Base-by-base conservation (phyloP, 2,113 vertebrate genomes). In the Xenotilapia longispinis region DNA sequence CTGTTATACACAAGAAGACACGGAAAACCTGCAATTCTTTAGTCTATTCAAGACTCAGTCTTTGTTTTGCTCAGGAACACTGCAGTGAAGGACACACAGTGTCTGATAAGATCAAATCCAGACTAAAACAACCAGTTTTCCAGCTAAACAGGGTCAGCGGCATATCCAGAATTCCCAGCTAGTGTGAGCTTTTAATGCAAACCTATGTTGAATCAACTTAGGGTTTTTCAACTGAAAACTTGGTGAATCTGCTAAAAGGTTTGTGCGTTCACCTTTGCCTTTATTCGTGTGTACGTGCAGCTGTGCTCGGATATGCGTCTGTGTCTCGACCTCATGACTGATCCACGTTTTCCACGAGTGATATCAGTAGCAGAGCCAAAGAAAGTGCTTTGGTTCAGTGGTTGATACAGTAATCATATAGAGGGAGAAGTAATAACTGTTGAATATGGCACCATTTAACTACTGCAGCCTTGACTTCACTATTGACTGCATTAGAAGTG, bases 381-480 rank as follows among this genome's bases (percentile, higher is more conserved):
- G 75, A 53, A 86, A 88, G 75, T 68, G 84, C 88, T 90, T 87
- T 81, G 81, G 90, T 90, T 88, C 85, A 85, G 89, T 8, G 58
- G 79, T 42, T 94, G 87, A 93, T 91, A 80, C 85, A 88, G 83
- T 94, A 90, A 93, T 95, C 91, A 94, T 65, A 87, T 80, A 14
- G 63, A 93, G 36, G 31, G 87, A 89, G 86, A 89, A 91, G 87
- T 82, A 92, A 95, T 91, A 90, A 88, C 93, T 90, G 86, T 93
- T 85, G 87, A 40, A 88, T 65, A 21, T 42, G 83, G 47, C 40
- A 40, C 92, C 81, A 81, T 90, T 90, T 92, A 93, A 89, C 90
- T 85, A 73, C 90, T 51, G 81, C 26, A 78, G 90, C 93, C 93
- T 95, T 93, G 94, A 93, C 94, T 94, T 90, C 54, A 49, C 90